Percentiles rank a stretch among this genome's conserved stretches.
Evolutionary conservation across 2,113 vertebrate species (phyloP).

Genomic region (Salvelinus fontinalis): DNA sequence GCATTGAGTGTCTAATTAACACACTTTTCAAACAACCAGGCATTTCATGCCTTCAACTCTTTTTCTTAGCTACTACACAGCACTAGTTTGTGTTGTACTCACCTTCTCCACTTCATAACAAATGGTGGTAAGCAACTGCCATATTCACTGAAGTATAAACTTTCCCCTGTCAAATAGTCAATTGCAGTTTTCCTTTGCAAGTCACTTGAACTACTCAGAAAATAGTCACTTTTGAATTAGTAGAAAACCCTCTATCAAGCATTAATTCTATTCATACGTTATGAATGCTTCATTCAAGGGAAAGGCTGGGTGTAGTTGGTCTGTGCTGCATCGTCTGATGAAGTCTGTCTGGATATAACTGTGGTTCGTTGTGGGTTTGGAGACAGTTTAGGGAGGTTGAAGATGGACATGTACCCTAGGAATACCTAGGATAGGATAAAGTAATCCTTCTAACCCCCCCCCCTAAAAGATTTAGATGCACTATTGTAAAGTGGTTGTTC

Average conservation of each 20-base stretch:
- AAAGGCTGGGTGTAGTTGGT: background rate
- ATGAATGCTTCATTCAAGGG: background rate
- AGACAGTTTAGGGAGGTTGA: background rate
- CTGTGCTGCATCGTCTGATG: too few species aligned
- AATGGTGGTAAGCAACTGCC: too few species aligned
- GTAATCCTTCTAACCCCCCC: too few species aligned
- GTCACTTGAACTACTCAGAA: too few species aligned
- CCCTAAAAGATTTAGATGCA: too few species aligned
- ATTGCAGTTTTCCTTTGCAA: background rate
- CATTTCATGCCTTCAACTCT: background rate
- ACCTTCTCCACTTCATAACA: background rate
- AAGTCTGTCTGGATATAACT: background rate
- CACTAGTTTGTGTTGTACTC: background rate
- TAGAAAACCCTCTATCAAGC: too few species aligned
- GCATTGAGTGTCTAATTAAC: slow-evolving; percentile 9
- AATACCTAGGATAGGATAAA: too few species aligned
- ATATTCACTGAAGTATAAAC: too few species aligned
- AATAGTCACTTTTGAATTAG: too few species aligned
- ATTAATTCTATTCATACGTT: too few species aligned
- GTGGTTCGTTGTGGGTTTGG: background rate
- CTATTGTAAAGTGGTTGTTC: too few species aligned
- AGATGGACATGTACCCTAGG: background rate
- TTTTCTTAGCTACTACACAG: background rate
- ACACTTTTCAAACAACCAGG: background rate
- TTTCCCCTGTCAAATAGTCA: background rate